Evolutionary conservation across 2,888 invertebrate species (phyloP).

Genomic region (Thereva nobilitata): DNA sequence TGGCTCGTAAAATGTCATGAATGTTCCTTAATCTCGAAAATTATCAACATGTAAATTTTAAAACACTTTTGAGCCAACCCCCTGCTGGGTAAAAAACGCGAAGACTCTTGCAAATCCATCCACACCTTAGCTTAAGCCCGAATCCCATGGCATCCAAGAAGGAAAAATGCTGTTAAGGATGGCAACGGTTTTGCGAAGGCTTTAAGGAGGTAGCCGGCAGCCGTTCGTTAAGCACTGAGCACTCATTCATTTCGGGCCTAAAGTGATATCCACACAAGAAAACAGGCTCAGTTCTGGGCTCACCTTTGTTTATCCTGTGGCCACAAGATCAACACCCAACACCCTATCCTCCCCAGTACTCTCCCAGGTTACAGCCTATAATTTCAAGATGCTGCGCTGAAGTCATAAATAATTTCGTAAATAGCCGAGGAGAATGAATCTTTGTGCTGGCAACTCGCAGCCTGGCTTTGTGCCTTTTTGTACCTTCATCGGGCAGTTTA

Average conservation of each 20-base stretch:
- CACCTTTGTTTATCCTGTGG: conserved; percentile 37
- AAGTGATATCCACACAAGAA: conserved; percentile 17
- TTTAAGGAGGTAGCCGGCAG: conserved; percentile 27
- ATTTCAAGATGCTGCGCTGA: conserved; percentile 41
- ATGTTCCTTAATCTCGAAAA: conserved; percentile 41
- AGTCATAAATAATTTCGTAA: conserved; percentile 45
- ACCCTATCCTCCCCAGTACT: conserved; percentile 30
- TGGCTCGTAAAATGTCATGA: conserved; percentile 42
- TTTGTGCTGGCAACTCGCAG: conserved; percentile 18
- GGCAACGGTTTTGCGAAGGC: neutral
- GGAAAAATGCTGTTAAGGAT: conserved; percentile 3
- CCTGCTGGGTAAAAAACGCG: conserved; percentile 39
- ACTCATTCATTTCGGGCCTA: conserved; percentile 14
- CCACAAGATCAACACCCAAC: conserved; percentile 36
- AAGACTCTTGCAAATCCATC: conserved; percentile 17
- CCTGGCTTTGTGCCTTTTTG: neutral
- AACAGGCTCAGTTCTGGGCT: conserved; percentile 8
- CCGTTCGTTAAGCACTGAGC: conserved; percentile 20
- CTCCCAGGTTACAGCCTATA: conserved; percentile 36
- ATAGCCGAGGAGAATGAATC: conserved; percentile 42
- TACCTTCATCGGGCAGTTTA: conserved; percentile 38
- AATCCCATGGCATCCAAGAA: conserved; percentile 5
- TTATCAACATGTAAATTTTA: conserved; percentile 41
- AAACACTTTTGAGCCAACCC: conserved; percentile 39
- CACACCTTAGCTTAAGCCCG: conserved; percentile 16